Conservation (phyloP, 2,888 invertebrate genomes). For the Steinernema scapterisci region DNA sequence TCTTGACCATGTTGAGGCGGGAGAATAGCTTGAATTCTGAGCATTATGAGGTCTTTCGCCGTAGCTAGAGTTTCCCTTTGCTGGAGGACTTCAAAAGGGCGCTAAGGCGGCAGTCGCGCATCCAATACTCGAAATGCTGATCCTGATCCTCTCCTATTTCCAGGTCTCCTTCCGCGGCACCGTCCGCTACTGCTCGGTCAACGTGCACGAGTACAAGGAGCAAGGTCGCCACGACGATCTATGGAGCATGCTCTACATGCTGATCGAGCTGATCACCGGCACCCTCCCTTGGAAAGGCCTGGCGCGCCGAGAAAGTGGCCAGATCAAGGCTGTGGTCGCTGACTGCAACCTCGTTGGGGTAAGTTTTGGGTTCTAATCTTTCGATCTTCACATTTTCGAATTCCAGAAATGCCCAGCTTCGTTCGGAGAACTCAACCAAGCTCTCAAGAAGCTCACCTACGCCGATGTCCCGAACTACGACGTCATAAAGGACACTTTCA, state of each 20-base stretch:
- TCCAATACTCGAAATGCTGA: too few relatives aligned
- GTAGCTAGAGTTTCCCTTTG: too few relatives aligned
- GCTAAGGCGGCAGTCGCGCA: too few relatives aligned
- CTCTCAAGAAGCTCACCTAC: slow-evolving; percentile 50
- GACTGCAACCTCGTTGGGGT: slow-evolving; percentile 49
- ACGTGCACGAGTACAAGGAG: slow-evolving; percentile 95
- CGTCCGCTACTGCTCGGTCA: slow-evolving; percentile 95
- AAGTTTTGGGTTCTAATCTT: neutral
- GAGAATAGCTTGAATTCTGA: too few relatives aligned
- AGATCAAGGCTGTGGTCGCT: slow-evolving; percentile 49
- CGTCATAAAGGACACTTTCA: slow-evolving; percentile 45
- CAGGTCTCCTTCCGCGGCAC: slow-evolving; percentile 85
- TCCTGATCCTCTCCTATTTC: too few relatives aligned
- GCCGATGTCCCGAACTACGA: slow-evolving; percentile 51
- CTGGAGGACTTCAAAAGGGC: too few relatives aligned
- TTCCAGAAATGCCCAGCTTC: slow-evolving; percentile 49
- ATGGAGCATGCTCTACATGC: slow-evolving; percentile 73
- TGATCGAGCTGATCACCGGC: slow-evolving; percentile 56
- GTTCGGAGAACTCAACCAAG: slow-evolving; percentile 47
- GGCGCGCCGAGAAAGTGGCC: slow-evolving; percentile 50
- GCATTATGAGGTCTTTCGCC: too few relatives aligned
- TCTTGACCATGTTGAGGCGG: too few relatives aligned
- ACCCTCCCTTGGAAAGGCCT: slow-evolving; percentile 61
- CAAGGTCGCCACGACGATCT: slow-evolving; percentile 99
- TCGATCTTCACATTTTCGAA: neutral